A percentile compares a stretch with the other conserved stretches of the same genome.
Evolutionary conservation across 1,140 invertebrate species (phyloP).

Genomic region (Solen grandis): DNA sequence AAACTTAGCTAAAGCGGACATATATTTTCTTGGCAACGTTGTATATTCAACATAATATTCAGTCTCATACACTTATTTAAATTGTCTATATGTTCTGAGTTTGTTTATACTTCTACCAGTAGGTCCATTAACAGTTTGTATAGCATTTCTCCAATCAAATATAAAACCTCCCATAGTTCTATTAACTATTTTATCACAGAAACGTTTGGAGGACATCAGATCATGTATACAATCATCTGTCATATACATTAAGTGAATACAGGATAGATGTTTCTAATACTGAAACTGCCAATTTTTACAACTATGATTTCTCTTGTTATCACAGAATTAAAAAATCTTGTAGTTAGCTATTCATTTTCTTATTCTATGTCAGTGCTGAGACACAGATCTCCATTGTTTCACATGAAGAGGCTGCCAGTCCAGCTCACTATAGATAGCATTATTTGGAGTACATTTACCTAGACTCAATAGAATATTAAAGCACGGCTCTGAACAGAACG

Average conservation of each 20-base stretch:
- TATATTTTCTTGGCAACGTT: background rate
- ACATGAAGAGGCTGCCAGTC: slow-evolving; percentile 1
- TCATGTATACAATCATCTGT: too few relatives aligned
- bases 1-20: slow-evolving; percentile 35
- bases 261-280: background rate
- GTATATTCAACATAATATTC: slow-evolving; percentile 8
- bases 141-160: too few relatives aligned
- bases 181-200: too few relatives aligned
- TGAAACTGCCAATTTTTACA: slow-evolving; percentile 21
- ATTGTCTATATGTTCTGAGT: slow-evolving; percentile 12
- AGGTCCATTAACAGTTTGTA: too few relatives aligned
- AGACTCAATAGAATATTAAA: background rate
- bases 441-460: background rate
- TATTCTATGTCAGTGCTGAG: slow-evolving; percentile 22
- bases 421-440: background rate
- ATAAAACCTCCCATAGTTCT: too few relatives aligned
- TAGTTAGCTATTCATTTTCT: slow-evolving; percentile 7
- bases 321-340: background rate
- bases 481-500: background rate
- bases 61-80: slow-evolving; percentile 6
- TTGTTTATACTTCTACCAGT: too few relatives aligned
- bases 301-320: background rate
- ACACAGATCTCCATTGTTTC: slow-evolving; percentile 19
- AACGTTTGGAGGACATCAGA: too few relatives aligned
- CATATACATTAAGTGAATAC: background rate